Base-by-base conservation (phyloP, 2,113 vertebrate genomes). In the Poeciliopsis prolifica region DNA sequence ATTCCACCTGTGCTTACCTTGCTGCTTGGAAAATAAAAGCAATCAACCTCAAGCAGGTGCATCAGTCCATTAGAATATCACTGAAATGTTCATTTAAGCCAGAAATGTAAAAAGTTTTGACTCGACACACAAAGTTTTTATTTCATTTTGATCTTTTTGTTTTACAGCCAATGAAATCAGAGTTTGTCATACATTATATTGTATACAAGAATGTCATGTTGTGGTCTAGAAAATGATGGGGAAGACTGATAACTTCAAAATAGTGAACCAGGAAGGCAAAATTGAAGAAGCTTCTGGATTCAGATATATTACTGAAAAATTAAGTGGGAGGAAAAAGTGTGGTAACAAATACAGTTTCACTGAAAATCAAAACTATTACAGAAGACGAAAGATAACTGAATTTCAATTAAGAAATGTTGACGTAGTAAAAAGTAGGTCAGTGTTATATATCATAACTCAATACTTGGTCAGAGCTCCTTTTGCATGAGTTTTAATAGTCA, bases 1-100 rank as follows among this genome's bases (percentile, higher is more conserved):
- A 86, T 84, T 86, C 81, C 73, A 85, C 77, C 77, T 86, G 82
- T 74, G 54, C 81, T 67, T 65, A 42, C 54, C 64, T n/a, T 44
- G 15, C 67, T 60, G 58, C 77, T 74, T 82, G 72, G 28, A 74
- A 61, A 6, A 60, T 30, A 12, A 72, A 74, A 68, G 79, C 78
- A 84, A 85, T 87, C 75, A 80, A 68, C 69, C 48, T 33, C 8
- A 26, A 24, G n/a, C 24, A 58, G 51, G 51, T 58, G 51, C 51
- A 24, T 58, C 22, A 24, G 24, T 9, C 7, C 51, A 58, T 24
- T 58, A 58, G 51, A n/a, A n/a, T n/a, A 58, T n/a, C 22, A 19
- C 5, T 48, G 17, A 48, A 48, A 48, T 5, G 44, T 48, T 48
- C 14, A 58, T 58, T 58, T 58, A 58, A 10, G 24, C 8, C 22